These are phyloP conservation scores for Pseudoatta argentina DNA, from an alignment of 1,140 invertebrate genomes.

Conservation along the genomic window DNA sequence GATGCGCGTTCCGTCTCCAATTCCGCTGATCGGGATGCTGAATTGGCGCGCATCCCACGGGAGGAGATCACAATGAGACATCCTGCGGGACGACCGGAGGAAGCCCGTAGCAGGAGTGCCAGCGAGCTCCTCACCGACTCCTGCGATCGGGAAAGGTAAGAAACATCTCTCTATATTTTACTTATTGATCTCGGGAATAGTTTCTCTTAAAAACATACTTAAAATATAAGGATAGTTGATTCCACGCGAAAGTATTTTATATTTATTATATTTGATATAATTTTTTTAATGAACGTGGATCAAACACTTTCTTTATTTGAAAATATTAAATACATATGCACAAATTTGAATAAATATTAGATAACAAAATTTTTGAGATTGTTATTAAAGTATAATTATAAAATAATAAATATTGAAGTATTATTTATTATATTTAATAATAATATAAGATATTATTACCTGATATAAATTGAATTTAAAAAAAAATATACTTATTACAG, in stretches of 20 bases:
- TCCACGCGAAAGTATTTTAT: background rate
- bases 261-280: too few species aligned
- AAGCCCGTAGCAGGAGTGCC: conserved; percentile 89
- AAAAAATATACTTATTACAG: too few species aligned
- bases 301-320: too few species aligned
- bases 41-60: conserved; percentile 66
- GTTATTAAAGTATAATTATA: too few species aligned
- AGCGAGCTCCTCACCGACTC: conserved; percentile 89
- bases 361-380: too few species aligned
- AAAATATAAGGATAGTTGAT: background rate
- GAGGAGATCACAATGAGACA: conserved; percentile 83
- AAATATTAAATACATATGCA: too few species aligned
- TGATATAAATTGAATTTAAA: background rate
- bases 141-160: conserved; percentile 81
- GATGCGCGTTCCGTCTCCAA: conserved; percentile 78
- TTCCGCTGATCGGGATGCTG: conserved; percentile 70
- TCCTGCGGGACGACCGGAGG: conserved; percentile 84
- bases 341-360: too few species aligned
- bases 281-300: too few species aligned
- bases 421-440: background rate
- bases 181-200: background rate
- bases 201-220: background rate
- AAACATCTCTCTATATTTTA: background rate
- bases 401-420: too few species aligned
- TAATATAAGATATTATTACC: background rate